A percentile compares a stretch with the other conserved stretches of the same genome.
phyloP scores from a whole-genome alignment of 2,888 invertebrate genomes.

The Hipparchia semele region DNA sequence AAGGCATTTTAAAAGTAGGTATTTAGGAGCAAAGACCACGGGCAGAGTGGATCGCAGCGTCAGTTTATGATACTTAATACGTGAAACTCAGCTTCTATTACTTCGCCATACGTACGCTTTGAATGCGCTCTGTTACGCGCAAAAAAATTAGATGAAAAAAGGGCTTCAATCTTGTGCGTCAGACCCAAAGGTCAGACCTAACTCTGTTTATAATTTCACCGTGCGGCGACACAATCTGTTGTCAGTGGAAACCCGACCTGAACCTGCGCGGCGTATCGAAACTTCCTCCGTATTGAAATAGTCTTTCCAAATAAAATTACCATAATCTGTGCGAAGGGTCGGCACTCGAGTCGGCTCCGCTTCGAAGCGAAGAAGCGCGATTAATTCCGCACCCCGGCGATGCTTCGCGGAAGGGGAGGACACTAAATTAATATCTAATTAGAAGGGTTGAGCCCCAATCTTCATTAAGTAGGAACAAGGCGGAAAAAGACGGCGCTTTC shows the following conservation, averaged over 20 bases:
- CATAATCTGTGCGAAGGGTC: slow-evolving; percentile 22
- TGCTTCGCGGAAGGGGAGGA: slow-evolving; percentile 43
- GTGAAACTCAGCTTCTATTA: too few species aligned
- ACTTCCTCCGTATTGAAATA: slow-evolving; percentile 22
- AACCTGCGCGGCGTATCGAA: neutral
- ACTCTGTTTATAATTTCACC: too few species aligned
- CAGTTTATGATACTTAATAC: too few species aligned
- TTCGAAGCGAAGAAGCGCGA: slow-evolving; percentile 36
- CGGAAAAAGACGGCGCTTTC: slow-evolving; percentile 16
- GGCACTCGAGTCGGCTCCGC: slow-evolving; percentile 14
- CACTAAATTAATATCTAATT: slow-evolving; percentile 78
- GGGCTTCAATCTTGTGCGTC: too few species aligned
- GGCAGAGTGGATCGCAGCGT: too few species aligned
- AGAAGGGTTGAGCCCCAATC: slow-evolving; percentile 62
- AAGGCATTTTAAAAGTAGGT: neutral
- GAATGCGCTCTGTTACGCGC: too few species aligned
- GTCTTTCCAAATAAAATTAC: slow-evolving; percentile 20
- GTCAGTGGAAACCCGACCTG: neutral
- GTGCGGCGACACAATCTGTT: too few species aligned
- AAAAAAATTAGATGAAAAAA: too few species aligned
- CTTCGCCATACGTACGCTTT: too few species aligned
- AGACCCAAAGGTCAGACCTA: too few species aligned
- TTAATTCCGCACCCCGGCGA: slow-evolving; percentile 37
- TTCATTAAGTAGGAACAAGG: slow-evolving; percentile 40
- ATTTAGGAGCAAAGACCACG: too few species aligned